These are phyloP conservation scores for Polyommatus icarus DNA, from an alignment of 2,888 invertebrate species.

Conservation along the genomic window DNA sequence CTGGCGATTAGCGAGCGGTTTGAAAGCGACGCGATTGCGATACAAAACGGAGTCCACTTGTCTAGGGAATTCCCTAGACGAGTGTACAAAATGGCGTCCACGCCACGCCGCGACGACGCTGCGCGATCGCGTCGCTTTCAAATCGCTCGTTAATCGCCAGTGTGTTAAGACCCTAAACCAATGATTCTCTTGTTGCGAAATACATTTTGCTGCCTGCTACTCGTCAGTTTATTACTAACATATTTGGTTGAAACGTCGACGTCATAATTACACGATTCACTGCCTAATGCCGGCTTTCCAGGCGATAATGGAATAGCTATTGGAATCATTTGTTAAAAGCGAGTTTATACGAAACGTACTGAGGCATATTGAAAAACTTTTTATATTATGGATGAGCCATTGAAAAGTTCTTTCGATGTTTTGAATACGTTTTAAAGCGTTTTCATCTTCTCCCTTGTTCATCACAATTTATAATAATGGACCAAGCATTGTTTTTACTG, in stretches of 20 bases:
- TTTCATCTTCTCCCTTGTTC: neutral
- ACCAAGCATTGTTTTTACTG: neutral
- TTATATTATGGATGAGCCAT: slow-evolving; percentile 1
- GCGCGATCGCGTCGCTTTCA: no score
- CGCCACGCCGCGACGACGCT: no score
- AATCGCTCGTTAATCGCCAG: no score
- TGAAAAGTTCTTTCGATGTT: slow-evolving; percentile 12
- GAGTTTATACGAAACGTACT: neutral
- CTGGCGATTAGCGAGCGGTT: no score
- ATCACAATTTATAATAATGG: neutral
- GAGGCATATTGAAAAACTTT: slow-evolving; percentile 16
- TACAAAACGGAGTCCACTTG: no score
- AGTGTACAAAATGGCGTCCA: no score
- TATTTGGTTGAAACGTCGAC: neutral
- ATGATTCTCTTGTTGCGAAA: neutral
- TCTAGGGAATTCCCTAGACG: no score
- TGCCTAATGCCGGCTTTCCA: neutral
- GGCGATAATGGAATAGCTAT: slow-evolving; percentile 11
- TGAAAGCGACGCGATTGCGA: no score
- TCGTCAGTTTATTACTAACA: neutral
- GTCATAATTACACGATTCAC: slow-evolving; percentile 9
- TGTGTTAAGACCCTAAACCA: no score
- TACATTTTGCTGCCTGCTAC: neutral
- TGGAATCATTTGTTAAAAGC: neutral
- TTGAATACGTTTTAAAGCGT: slow-evolving; percentile 7